Evolutionary conservation across 2,888 invertebrate genomes (phyloP).

Genomic region (Antitype chi): DNA sequence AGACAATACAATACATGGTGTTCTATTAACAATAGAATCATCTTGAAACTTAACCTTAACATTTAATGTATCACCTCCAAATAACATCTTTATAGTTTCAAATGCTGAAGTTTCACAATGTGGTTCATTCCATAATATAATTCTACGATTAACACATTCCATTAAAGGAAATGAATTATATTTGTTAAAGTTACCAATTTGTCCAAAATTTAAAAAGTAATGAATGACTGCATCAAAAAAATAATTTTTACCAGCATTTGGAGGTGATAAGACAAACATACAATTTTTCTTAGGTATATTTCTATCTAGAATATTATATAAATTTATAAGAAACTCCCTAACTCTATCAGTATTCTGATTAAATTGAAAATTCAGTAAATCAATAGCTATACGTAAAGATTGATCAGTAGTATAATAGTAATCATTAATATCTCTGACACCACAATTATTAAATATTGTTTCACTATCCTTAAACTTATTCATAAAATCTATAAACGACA

Average conservation of each 20-base stretch:
- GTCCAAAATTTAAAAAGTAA: constrained; percentile 43
- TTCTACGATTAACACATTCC: constrained; percentile 34
- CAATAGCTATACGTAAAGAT: neutral
- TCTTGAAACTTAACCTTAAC: constrained; percentile 29
- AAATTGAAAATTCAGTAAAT: neutral
- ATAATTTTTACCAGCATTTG: constrained; percentile 43
- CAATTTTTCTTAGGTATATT: constrained; percentile 31
- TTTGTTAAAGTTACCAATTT: constrained; percentile 41
- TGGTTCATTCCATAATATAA: constrained; percentile 38
- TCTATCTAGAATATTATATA: constrained; percentile 34
- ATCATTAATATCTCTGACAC: constrained; percentile 34
- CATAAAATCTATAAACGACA: constrained; percentile 16
- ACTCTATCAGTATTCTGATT: constrained; percentile 6
- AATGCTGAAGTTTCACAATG: constrained; percentile 30
- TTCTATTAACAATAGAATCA: constrained; percentile 24
- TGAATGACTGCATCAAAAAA: constrained; percentile 38
- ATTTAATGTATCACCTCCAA: constrained; percentile 33
- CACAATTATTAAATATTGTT: constrained; percentile 43
- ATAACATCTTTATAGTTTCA: constrained; percentile 36
- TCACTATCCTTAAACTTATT: constrained; percentile 17
- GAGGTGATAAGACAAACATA: constrained; percentile 34
- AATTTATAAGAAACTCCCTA: constrained; percentile 1
- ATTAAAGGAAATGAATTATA: constrained; percentile 35
- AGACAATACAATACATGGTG: constrained; percentile 17
- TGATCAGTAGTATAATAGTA: constrained; percentile 41